Percentiles rank a stretch among this genome's conserved stretches.
Evolutionary conservation across 2,113 vertebrate species (phyloP).

Genomic region (Phyllopteryx taeniolatus): DNA sequence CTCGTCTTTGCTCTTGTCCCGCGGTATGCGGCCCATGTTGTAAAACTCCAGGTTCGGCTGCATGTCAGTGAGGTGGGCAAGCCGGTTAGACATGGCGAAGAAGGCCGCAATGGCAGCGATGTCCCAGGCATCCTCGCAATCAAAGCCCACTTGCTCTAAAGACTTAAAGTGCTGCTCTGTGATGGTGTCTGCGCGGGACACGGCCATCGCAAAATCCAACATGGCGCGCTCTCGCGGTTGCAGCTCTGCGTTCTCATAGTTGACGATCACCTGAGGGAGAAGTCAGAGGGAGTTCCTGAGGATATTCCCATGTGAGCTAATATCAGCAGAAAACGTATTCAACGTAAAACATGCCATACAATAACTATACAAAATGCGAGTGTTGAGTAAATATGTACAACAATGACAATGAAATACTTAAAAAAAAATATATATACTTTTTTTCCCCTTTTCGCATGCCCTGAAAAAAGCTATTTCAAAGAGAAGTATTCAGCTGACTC

Average conservation of each 20-base stretch:
- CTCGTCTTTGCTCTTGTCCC: constrained; percentile 48
- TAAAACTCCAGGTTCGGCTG: constrained; percentile 82
- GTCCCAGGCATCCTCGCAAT: constrained; percentile 83
- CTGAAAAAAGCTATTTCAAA: not conserved
- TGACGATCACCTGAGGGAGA: constrained; percentile 72
- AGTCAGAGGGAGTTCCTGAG: not conserved
- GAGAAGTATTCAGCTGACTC: not conserved
- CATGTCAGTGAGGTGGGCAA: constrained; percentile 78
- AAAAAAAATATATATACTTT: too few species aligned
- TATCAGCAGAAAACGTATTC: not conserved
- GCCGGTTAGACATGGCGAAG: constrained; percentile 80
- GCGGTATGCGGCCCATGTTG: constrained; percentile 71
- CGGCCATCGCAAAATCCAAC: constrained; percentile 80
- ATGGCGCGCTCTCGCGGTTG: constrained; percentile 71
- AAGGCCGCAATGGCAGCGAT: constrained; percentile 80
- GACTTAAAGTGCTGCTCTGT: constrained; percentile 77
- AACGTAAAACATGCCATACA: not conserved
- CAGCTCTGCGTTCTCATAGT: constrained; percentile 78
- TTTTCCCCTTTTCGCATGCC: not conserved
- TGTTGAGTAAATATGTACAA: not conserved
- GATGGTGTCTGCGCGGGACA: constrained; percentile 77
- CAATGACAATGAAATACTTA: not conserved
- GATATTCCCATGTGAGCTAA: not conserved
- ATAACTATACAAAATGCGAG: not conserved
- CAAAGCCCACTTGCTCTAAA: constrained; percentile 78